Conservation (phyloP, 92 coral and sea anemone genomes). For the Porites lobata region DNA sequence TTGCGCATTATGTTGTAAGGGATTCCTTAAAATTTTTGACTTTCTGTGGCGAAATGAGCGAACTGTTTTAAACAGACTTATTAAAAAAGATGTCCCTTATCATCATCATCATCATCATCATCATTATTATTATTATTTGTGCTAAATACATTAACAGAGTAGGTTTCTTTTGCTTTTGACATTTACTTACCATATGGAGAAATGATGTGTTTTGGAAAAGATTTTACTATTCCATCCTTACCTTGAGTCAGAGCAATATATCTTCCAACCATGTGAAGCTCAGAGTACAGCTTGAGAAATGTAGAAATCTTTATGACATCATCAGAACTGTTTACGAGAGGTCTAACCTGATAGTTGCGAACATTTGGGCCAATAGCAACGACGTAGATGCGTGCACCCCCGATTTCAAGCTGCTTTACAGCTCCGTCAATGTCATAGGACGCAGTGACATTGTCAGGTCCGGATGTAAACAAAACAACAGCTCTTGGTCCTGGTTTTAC, state of each 20-base stretch:
- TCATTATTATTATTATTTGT: too few relatives aligned
- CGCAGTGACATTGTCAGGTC: constrained; percentile 27
- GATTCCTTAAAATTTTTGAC: too few relatives aligned
- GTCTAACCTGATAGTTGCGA: constrained; percentile 40
- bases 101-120: too few relatives aligned
- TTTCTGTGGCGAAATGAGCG: too few relatives aligned
- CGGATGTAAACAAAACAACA: constrained; percentile 68
- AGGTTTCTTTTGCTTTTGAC: neutral
- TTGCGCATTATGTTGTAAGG: too few relatives aligned
- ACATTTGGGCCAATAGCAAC: constrained; percentile 73
- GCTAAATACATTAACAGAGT: too few relatives aligned
- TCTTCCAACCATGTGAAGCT: constrained; percentile 68
- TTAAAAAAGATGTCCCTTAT: neutral
- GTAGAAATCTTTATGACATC: constrained; percentile 67
- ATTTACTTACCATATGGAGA: constrained; percentile 17
- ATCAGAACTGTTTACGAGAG: constrained; percentile 57
- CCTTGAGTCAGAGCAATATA: constrained; percentile 69
- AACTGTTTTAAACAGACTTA: too few relatives aligned
- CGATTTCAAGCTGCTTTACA: constrained; percentile 53
- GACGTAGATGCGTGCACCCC: constrained; percentile 78
- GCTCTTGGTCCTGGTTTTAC: constrained; percentile 68
- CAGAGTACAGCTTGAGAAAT: constrained; percentile 62
- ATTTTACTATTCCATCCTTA: constrained; percentile 31
- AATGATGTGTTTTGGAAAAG: constrained; percentile 60
- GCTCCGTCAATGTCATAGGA: constrained; percentile 29